Conservation (phyloP, 2,888 invertebrate species). For the Odontomyia ornata region DNA sequence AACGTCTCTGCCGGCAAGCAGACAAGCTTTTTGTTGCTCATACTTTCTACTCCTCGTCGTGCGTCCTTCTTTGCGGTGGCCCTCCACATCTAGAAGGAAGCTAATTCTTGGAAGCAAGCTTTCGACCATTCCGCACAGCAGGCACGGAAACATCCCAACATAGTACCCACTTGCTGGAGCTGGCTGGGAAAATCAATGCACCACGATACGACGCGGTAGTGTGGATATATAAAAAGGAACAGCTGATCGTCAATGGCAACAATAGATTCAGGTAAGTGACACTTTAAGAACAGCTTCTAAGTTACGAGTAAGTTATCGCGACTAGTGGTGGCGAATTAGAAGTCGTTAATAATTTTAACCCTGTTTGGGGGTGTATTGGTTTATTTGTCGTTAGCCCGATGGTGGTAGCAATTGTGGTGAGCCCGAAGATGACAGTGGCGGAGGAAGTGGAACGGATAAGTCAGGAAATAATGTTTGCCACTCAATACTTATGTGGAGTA, state of each 20-base stretch:
- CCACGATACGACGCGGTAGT: constrained; percentile 6
- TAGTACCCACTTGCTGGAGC: neutral
- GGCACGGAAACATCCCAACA: too few species aligned
- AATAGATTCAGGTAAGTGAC: constrained; percentile 48
- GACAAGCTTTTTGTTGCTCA: neutral
- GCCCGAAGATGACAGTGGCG: too few species aligned
- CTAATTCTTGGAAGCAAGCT: neutral
- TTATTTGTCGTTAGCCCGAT: neutral
- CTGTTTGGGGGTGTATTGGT: neutral
- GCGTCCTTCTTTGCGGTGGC: neutral
- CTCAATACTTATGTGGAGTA: too few species aligned
- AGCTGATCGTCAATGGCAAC: constrained; percentile 49
- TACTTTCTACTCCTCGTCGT: neutral
- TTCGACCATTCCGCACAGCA: neutral
- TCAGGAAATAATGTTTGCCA: too few species aligned
- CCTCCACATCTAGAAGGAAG: neutral
- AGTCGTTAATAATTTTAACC: neutral
- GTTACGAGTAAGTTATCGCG: neutral
- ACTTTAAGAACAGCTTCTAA: neutral
- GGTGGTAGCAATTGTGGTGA: neutral
- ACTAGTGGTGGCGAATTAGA: neutral
- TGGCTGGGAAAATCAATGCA: constrained; percentile 44
- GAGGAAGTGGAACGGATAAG: too few species aligned
- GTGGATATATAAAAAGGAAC: neutral
- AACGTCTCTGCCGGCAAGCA: neutral